A percentile compares a stretch with the other conserved stretches of the same genome.
Evolutionary conservation across 2,113 vertebrate species (phyloP).

Genomic region (Cephalopterus ornatus): DNA sequence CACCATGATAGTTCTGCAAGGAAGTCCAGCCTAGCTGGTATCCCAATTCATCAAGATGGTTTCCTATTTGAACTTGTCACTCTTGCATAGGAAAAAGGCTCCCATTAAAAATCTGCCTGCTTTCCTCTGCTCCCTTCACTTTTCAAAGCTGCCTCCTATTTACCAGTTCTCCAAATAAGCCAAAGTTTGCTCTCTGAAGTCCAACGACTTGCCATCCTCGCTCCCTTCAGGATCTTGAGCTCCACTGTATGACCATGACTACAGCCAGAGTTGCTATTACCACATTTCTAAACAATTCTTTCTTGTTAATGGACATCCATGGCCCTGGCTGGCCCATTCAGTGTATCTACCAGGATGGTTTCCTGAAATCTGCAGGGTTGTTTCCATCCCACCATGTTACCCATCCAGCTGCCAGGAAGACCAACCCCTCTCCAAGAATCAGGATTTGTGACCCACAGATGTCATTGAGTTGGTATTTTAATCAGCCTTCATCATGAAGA

Average conservation of each 20-base stretch:
- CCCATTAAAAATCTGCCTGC: not conserved
- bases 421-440: not conserved
- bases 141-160: not conserved
- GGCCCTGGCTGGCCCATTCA: not conserved
- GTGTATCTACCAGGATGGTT: not conserved
- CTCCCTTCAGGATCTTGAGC: not conserved
- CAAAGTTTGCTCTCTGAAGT: not conserved
- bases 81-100: not conserved
- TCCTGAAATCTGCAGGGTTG: not conserved
- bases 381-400: not conserved
- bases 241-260: not conserved
- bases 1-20: not conserved
- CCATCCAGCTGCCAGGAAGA: not conserved
- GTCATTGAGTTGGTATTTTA: not conserved
- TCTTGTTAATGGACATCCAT: not conserved
- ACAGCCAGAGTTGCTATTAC: not conserved
- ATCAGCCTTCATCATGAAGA: not conserved
- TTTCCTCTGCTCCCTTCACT: not conserved
- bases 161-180: not conserved
- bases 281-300: not conserved
- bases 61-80: not conserved
- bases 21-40: not conserved
- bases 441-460: not conserved
- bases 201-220: not conserved
- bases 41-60: not conserved